Base-by-base conservation (phyloP, 2,888 invertebrate species). In the Eupithecia tripunctaria region DNA sequence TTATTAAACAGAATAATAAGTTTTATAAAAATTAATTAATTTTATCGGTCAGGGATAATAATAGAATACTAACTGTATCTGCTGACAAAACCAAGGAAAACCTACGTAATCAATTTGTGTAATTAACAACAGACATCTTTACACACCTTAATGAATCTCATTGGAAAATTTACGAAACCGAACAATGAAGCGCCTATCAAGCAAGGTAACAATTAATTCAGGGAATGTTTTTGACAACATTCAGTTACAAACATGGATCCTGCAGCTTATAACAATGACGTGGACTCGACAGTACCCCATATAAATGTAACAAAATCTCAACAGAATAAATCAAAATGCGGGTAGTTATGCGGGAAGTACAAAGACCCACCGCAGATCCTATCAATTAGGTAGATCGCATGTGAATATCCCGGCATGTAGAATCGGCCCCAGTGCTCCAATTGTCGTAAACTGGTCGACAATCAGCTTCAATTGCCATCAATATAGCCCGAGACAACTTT, bases 401-500 rank as follows among this genome's bases (percentile, higher is more conserved):
- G 90, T 88, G 92, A 92, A 91, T 90, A 90, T 89, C 91, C 90
- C 86, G 82, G 79, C 88, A 88, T 84, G 85, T 79, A 88, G 88
- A 89, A 73, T 75, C 70, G 77, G 75, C 70, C 74, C 75, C 77
- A 78, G 85, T 81, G 78, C 79, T 76, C 76, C 94, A 94, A 94
- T 94, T 94, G 94, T 82, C 85, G 86, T 86, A 88, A 92, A 94
- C 91, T 93, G 88, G 89, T 76, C 88, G 81, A 87, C 94, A 94
- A 94, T 94, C 93, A 92, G 82, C 86, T 81, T 79, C 94, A 94
- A 94, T 94, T 94, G 91, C 82, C 86, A 85, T 88, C 94, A 93
- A 93, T 94, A 91, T 90, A 83, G 86, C 81, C 72, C 85, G 84
- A 88, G 87, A 87, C 88, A 84, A 83, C 85, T 82, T 81, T 67